A percentile compares a stretch with the other conserved stretches of the same genome.
Conservation (phyloP, 2,113 vertebrate genomes). For the Catagonus wagneri region DNA sequence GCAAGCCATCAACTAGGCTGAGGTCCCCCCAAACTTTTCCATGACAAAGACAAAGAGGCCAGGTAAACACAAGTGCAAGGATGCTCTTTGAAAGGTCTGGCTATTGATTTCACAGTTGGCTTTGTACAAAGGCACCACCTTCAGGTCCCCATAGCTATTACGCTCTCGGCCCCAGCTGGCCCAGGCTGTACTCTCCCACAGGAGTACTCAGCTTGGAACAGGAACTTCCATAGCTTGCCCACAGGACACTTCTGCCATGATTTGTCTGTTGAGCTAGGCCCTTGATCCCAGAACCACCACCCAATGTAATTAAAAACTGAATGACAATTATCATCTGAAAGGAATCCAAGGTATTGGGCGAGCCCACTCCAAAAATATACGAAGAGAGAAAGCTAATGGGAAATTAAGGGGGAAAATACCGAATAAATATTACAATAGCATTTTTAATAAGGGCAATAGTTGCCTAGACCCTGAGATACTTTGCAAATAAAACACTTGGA, state of each 20-base stretch:
- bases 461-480: neutral
- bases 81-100: neutral
- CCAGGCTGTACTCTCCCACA: neutral
- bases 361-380: neutral
- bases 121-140: neutral
- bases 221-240: neutral
- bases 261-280: neutral
- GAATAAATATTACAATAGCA: neutral
- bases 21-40: neutral
- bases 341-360: neutral
- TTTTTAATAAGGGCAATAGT: neutral
- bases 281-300: neutral
- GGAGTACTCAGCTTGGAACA: neutral
- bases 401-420: neutral
- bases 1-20: no score
- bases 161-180: neutral
- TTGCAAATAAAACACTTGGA: conserved; percentile 46
- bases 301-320: conserved; percentile 4
- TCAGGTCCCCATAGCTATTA: accelerated
- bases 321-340: neutral
- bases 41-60: neutral
- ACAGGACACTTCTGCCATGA: neutral
- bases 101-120: neutral
- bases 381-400: neutral
- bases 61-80: neutral